These are phyloP conservation scores for Megalurothrips usitatus DNA, from an alignment of 2,888 invertebrate genomes.

Conservation along the genomic window DNA sequence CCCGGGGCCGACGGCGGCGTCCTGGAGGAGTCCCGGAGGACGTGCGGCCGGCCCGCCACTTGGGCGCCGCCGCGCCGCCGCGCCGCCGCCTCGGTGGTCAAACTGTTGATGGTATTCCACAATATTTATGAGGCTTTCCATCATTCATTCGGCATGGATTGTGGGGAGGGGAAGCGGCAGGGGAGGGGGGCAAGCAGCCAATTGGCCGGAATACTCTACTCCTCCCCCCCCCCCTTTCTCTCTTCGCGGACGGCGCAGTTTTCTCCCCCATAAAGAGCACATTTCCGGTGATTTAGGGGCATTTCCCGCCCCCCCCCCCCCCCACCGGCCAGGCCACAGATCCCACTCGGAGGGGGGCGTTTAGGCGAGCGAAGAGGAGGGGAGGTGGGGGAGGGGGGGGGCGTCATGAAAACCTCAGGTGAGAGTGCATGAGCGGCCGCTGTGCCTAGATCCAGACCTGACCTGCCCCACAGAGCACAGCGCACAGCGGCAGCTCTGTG, in stretches of 20 bases:
- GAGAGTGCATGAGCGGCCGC: not conserved
- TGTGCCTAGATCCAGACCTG: too few species aligned
- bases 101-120: not conserved
- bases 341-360: not conserved
- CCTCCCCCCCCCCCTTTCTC: not conserved
- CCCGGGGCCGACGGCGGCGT: too few species aligned
- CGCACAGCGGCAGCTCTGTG: too few species aligned
- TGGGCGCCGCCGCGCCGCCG: not conserved
- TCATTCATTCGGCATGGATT: conserved; percentile 8
- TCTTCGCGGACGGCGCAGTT: not conserved
- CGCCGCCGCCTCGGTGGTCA: not conserved
- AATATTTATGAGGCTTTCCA: not conserved
- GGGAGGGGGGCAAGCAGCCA: not conserved
- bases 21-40: too few species aligned
- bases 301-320: not conserved
- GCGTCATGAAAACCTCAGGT: not conserved
- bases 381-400: not conserved
- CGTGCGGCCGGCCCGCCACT: not conserved
- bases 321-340: not conserved
- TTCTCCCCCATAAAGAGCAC: conserved; percentile 22
- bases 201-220: conserved; percentile 20
- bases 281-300: conserved; percentile 19
- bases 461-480: too few species aligned
- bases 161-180: not conserved
- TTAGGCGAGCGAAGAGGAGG: not conserved